Evolutionary conservation across 2,797 vertebrate species (phyloP).

Genomic region (Lagodon rhomboides): DNA sequence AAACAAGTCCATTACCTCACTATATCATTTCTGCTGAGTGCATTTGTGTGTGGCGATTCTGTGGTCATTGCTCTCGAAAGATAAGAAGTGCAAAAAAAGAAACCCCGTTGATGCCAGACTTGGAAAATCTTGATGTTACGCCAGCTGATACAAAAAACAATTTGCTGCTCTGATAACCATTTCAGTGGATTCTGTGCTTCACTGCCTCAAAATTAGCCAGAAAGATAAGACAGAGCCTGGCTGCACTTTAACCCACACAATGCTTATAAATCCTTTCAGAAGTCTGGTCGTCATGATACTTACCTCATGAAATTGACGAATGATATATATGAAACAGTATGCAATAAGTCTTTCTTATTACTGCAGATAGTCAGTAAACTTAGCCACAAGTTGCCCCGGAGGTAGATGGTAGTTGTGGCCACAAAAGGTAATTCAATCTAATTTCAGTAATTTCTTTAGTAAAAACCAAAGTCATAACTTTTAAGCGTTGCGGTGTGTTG

Average conservation of each 20-base stretch:
- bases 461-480: neutral
- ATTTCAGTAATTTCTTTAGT: neutral
- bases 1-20: neutral
- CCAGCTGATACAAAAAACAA: neutral
- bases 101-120: too few species aligned
- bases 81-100: too few species aligned
- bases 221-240: neutral
- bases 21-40: neutral
- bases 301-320: neutral
- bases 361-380: neutral
- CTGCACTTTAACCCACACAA: neutral
- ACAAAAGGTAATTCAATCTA: neutral
- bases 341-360: neutral
- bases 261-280: neutral
- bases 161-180: neutral
- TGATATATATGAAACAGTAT: neutral
- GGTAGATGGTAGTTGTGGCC: neutral
- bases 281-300: too few species aligned
- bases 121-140: neutral
- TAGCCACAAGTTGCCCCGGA: neutral
- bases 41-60: neutral
- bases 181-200: neutral
- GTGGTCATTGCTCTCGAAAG: neutral
- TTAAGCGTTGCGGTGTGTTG: neutral
- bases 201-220: too few species aligned